phyloP scores from a whole-genome alignment of 1,140 invertebrate genomes.

The Nephotettix cincticeps region DNA sequence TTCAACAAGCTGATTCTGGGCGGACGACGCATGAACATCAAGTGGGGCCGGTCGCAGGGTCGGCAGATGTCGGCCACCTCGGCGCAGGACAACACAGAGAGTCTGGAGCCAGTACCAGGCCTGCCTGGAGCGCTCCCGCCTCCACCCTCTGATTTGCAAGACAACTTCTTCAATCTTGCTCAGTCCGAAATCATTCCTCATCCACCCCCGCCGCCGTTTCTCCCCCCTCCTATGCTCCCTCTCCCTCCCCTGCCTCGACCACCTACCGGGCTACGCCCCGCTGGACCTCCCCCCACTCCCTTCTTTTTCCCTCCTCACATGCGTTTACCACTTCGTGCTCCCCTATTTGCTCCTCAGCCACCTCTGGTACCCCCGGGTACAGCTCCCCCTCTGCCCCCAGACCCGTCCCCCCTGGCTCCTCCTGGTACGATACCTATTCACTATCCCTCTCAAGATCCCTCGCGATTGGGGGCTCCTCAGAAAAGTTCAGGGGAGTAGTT shows the following conservation, averaged over 20 bases:
- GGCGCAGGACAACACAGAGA: constrained; percentile 50
- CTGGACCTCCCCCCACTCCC: constrained; percentile 40
- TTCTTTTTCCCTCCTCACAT: constrained; percentile 50
- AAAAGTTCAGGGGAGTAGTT: constrained; percentile 9
- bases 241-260: constrained; percentile 53
- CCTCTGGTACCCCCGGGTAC: constrained; percentile 42
- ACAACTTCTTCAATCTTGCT: constrained; percentile 81
- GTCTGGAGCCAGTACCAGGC: constrained; percentile 85
- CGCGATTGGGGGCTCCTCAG: constrained; percentile 76
- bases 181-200: constrained; percentile 57
- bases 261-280: constrained; percentile 39
- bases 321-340: constrained; percentile 54
- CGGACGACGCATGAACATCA: constrained; percentile 87
- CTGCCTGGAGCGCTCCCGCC: constrained; percentile 76
- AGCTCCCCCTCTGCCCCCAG: constrained; percentile 48
- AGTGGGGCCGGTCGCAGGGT: constrained; percentile 94
- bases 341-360: constrained; percentile 34
- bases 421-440: constrained; percentile 64
- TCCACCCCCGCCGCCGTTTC: constrained; percentile 56
- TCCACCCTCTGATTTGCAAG: constrained; percentile 72
- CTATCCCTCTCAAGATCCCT: constrained; percentile 94
- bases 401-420: constrained; percentile 52
- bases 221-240: constrained; percentile 58
- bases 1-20: constrained; percentile 94
- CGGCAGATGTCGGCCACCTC: constrained; percentile 45